Base-by-base conservation (phyloP, 2,797 vertebrate species). In the Pyrrhura leucotis region DNA sequence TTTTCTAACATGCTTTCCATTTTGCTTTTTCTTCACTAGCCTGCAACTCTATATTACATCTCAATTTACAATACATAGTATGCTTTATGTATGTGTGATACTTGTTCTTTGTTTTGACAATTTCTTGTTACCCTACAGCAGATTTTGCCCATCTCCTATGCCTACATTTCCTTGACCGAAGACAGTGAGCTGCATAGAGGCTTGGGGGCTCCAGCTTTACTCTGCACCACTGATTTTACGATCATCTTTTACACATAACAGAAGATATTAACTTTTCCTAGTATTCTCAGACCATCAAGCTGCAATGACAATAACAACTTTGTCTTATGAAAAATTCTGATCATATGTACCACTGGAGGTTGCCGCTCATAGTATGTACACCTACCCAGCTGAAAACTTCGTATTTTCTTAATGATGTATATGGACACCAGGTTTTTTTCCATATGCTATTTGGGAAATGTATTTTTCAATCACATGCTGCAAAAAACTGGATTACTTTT, bases 111-210 rank as follows among this genome's bases (percentile, higher is more conserved):
- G 6, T 35, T 85, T 83, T 50, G 6, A 4, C 9, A 5, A 4
- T 26, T 65, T 51, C 2, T 53, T 11, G 1, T 83, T 85, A 35
- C 5, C 1, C 3, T 59, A 18, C 14, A 61, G 6, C 28, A 65
- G 20, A 16, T 89, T 88, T 83, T 82, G 10, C 15, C 20, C 9
- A 26, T 2, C 4, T 85, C n/a, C 9, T 6, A 21, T 56, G 21
- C 48, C 26, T 54, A 1, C 3, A 4, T 73, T 90, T 83, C 33
- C 54, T 12, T 88, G 39, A 35, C 4, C 6, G 10, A 50, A 4
- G 8, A 65, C 1, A 1, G 1, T 56, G 35, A 78, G 14, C 35
- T 45, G 4, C 2, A 1, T 31, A 26, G 18, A 62, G 28, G 42
- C n/a, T 26, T 53, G 31, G 4, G 10, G 15, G 14, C 48, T 28